These are phyloP conservation scores for Paracentrotus lividus DNA, from an alignment of 53 echinoderm and acorn worm species.

Conservation along the genomic window DNA sequence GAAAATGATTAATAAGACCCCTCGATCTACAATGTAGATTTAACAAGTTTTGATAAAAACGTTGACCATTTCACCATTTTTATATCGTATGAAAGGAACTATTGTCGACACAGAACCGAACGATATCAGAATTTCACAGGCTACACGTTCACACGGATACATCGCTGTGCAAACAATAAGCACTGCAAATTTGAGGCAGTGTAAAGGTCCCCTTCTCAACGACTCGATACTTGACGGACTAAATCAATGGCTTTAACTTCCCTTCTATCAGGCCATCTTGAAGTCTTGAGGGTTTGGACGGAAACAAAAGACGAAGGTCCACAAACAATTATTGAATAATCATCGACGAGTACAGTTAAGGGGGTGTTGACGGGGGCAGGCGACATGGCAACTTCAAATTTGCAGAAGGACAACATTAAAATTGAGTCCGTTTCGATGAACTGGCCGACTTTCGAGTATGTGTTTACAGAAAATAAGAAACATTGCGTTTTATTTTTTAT, in stretches of 20 bases:
- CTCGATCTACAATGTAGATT: too few species aligned
- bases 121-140: too few species aligned
- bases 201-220: neutral
- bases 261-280: neutral
- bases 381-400: slow-evolving; percentile 53
- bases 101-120: too few species aligned
- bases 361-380: neutral
- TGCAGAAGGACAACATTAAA: slow-evolving; percentile 1
- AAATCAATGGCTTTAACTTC: slow-evolving; percentile 37
- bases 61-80: too few species aligned
- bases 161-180: neutral
- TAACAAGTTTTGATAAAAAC: too few species aligned
- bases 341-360: neutral
- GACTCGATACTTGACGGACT: slow-evolving; percentile 27
- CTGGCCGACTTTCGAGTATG: neutral
- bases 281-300: neutral
- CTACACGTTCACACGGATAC: neutral
- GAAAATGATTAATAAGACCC: too few species aligned
- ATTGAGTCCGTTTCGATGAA: neutral
- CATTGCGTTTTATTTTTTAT: neutral
- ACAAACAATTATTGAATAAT: slow-evolving; percentile 54
- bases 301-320: slow-evolving; percentile 29
- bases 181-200: neutral
- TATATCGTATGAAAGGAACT: too few species aligned
- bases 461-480: neutral